Evolutionary conservation across 1,140 invertebrate species (phyloP).

Genomic region (Oncopodura yosiiana): DNA sequence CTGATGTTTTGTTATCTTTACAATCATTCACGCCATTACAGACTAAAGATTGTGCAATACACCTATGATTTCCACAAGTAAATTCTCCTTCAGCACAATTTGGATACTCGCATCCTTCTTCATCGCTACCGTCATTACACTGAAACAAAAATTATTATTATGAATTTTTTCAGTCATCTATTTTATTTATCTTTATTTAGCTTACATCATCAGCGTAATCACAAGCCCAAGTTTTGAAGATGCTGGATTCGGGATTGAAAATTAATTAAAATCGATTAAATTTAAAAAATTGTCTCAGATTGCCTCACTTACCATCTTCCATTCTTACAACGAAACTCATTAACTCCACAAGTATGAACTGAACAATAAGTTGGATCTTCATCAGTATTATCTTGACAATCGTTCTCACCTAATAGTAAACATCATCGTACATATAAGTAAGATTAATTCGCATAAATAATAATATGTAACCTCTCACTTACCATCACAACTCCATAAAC

Average conservation of each 20-base stretch:
- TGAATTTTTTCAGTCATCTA: background rate
- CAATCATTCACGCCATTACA: conserved; percentile 92
- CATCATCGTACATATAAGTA: background rate
- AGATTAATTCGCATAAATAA: background rate
- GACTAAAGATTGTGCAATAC: conserved; percentile 74
- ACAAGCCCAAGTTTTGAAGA: conserved; percentile 84
- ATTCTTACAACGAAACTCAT: conserved; percentile 88
- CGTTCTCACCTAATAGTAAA: conserved; percentile 39
- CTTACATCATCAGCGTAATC: conserved; percentile 93
- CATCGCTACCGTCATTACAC: conserved; percentile 71
- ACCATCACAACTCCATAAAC: conserved; percentile 88
- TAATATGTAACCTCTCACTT: conserved; percentile 44
- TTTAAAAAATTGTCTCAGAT: background rate
- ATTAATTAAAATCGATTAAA: background rate
- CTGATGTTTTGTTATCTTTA: conserved; percentile 82
- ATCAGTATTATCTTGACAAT: conserved; percentile 89
- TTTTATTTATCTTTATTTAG: background rate
- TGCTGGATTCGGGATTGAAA: too few relatives aligned
- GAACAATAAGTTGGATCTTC: conserved; percentile 88
- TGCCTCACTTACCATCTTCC: conserved; percentile 55
- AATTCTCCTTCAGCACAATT: conserved; percentile 85
- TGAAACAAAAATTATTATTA: background rate
- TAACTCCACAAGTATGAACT: conserved; percentile 81
- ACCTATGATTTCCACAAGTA: conserved; percentile 81
- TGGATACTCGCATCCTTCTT: conserved; percentile 80